These are phyloP conservation scores for Drosophila quinaria DNA, from an alignment of 2,888 invertebrate genomes.

Conservation along the genomic window DNA sequence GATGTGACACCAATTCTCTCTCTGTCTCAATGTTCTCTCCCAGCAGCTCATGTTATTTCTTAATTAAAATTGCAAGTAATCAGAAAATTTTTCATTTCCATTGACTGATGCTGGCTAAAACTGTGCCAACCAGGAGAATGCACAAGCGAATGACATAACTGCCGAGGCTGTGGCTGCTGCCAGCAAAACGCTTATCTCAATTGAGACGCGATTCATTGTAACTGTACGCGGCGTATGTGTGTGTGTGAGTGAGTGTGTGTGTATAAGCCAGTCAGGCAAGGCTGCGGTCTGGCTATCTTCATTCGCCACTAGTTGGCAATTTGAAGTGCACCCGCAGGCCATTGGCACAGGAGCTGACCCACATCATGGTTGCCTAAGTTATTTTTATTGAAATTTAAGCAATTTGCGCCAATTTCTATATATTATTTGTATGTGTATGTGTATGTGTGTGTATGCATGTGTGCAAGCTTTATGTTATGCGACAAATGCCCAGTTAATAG, in stretches of 20 bases:
- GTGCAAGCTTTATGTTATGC: slow-evolving; percentile 25
- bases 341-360: slow-evolving; percentile 67
- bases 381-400: slow-evolving; percentile 76
- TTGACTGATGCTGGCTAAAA: slow-evolving; percentile 47
- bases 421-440: slow-evolving; percentile 19
- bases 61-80: slow-evolving; percentile 72
- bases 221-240: slow-evolving; percentile 63
- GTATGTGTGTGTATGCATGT: background rate
- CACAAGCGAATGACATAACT: slow-evolving; percentile 72
- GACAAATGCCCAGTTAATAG: slow-evolving; percentile 75
- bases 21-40: background rate
- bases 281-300: slow-evolving; percentile 52
- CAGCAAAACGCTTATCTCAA: slow-evolving; percentile 68
- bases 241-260: slow-evolving; percentile 17
- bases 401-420: slow-evolving; percentile 68
- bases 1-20: slow-evolving; percentile 62
- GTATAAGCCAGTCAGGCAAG: slow-evolving; percentile 34
- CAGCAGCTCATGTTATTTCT: slow-evolving; percentile 48
- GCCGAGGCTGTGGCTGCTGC: slow-evolving; percentile 28
- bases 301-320: slow-evolving; percentile 65
- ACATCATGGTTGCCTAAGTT: slow-evolving; percentile 64
- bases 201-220: slow-evolving; percentile 74
- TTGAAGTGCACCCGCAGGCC: slow-evolving; percentile 76
- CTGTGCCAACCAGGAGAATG: slow-evolving; percentile 57
- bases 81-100: slow-evolving; percentile 54